Evolutionary conservation across 2,797 vertebrate species (phyloP).

Genomic region (Crax fasciolata): DNA sequence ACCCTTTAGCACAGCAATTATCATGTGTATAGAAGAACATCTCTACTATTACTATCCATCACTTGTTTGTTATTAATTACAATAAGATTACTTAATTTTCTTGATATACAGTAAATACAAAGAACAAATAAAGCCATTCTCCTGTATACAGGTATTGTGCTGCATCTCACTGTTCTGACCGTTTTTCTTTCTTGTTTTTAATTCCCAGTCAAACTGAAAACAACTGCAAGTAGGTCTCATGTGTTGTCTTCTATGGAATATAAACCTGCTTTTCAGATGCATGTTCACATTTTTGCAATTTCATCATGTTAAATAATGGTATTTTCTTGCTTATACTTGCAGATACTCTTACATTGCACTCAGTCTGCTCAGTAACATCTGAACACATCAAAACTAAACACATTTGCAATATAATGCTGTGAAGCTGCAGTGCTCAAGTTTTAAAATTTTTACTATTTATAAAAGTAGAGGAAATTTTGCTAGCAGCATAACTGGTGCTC

Average conservation of each 20-base stretch:
- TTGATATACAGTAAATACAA: neutral
- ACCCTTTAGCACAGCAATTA: neutral
- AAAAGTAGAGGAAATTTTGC: neutral
- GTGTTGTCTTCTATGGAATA: neutral
- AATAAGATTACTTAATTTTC: neutral
- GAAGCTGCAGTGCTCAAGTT: neutral
- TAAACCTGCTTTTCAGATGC: neutral
- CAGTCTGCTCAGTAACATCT: neutral
- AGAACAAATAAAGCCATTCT: neutral
- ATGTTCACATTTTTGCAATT: conserved; percentile 11
- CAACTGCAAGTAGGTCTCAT: conserved; percentile 67
- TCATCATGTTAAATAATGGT: neutral
- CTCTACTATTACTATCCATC: neutral
- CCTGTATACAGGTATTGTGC: neutral
- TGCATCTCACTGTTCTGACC: neutral
- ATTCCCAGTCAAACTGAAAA: conserved; percentile 70
- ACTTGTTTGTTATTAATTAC: neutral
- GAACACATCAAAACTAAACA: neutral
- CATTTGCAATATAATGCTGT: neutral
- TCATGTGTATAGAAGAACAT: neutral
- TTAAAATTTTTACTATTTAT: neutral
- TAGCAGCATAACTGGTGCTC: neutral
- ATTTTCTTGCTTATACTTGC: neutral
- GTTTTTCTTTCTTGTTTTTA: neutral
- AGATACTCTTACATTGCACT: neutral